These are phyloP conservation scores for Ochropleura plecta DNA, from an alignment of 2,888 invertebrate genomes.

Conservation along the genomic window DNA sequence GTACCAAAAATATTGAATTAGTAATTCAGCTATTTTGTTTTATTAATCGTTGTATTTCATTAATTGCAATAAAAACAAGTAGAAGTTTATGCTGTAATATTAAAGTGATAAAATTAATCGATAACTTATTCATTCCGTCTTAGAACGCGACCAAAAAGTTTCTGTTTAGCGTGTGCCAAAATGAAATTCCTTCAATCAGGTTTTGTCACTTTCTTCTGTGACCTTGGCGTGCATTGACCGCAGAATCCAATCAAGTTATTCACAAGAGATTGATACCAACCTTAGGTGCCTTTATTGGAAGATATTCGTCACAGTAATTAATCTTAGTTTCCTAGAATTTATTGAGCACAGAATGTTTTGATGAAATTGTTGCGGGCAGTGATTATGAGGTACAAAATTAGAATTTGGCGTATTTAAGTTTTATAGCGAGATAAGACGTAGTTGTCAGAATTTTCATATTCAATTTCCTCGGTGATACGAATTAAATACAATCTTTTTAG, in stretches of 20 bases:
- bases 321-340: conserved; percentile 68
- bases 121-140: not conserved
- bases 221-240: conserved; percentile 73
- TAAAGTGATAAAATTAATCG: too few relatives aligned
- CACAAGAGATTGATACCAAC: conserved; percentile 80
- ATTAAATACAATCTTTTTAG: not conserved
- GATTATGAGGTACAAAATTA: not conserved
- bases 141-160: not conserved
- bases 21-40: too few relatives aligned
- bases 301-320: conserved; percentile 80
- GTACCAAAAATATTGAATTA: too few relatives aligned
- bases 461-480: not conserved
- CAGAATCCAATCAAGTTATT: conserved; percentile 82
- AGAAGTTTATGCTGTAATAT: too few relatives aligned
- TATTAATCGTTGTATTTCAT: too few relatives aligned
- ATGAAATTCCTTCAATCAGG: conserved; percentile 16
- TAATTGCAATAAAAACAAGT: too few relatives aligned
- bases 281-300: conserved; percentile 74
- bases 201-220: conserved; percentile 50
- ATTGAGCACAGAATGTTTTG: conserved; percentile 45
- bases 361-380: conserved; percentile 34
- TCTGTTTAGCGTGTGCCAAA: conserved; percentile 7
- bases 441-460: not conserved
- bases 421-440: not conserved
- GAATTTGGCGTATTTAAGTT: not conserved